Percentiles rank a stretch among this genome's conserved stretches.
Conservation (phyloP, 2,888 invertebrate genomes). For the Zygothrica quintamaculata region DNA sequence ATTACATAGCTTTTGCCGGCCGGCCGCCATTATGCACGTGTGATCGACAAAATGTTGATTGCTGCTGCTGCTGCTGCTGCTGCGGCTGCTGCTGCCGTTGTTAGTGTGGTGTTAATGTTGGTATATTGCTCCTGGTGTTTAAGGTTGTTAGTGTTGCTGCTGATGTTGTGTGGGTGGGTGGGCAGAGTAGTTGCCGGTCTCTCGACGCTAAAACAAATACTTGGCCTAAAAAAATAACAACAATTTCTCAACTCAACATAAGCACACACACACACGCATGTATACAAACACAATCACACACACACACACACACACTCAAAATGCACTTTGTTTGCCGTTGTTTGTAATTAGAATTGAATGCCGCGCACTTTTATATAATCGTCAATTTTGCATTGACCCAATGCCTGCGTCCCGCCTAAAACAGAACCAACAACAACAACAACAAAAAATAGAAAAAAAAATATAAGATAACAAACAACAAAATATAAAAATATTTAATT, state of each 20-base stretch:
- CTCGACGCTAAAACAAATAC: slow-evolving; percentile 49
- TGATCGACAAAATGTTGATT: slow-evolving; percentile 51
- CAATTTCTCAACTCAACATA: slow-evolving; percentile 45
- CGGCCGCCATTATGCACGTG: slow-evolving; percentile 58
- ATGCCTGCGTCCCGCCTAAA: slow-evolving; percentile 52
- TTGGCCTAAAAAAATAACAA: slow-evolving; percentile 58
- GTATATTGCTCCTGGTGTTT: slow-evolving; percentile 2
- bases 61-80: neutral
- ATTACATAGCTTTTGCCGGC: slow-evolving; percentile 36
- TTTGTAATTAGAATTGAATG: slow-evolving; percentile 73
- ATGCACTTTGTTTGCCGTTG: slow-evolving; percentile 63
- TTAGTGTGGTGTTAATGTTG: too few relatives aligned
- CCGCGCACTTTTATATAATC: slow-evolving; percentile 77
- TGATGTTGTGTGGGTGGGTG: slow-evolving; percentile 1
- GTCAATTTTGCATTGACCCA: slow-evolving; percentile 71
- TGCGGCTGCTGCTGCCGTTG: slow-evolving; percentile 5
- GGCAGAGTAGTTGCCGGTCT: slow-evolving; percentile 47
- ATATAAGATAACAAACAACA: neutral
- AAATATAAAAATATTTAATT: slow-evolving; percentile 4
- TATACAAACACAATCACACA: slow-evolving; percentile 11
- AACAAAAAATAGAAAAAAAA: neutral
- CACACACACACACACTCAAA: slow-evolving; percentile 34
- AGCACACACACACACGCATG: slow-evolving; percentile 7
- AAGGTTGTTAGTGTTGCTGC: slow-evolving; percentile 16
- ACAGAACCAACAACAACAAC: slow-evolving; percentile 50